These are phyloP conservation scores for Megaptera novaeangliae DNA, from an alignment of 2,113 vertebrate species.

Conservation along the genomic window DNA sequence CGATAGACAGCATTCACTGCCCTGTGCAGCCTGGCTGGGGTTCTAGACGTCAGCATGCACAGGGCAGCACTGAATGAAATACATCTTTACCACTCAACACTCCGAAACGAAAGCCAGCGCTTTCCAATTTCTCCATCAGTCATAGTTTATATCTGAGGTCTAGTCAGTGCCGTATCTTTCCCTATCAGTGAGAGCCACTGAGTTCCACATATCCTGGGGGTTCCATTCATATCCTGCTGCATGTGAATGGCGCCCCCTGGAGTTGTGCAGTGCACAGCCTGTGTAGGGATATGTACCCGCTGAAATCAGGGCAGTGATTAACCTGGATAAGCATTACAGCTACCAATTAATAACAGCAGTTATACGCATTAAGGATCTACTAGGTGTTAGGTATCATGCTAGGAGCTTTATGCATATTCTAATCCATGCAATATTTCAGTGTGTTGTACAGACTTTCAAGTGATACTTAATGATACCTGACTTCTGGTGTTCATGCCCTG, in stretches of 20 bases:
- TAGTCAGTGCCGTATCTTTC: background rate
- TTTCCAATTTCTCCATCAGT: background rate
- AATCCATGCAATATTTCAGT: background rate
- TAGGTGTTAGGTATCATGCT: background rate
- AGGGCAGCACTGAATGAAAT: fast-evolving
- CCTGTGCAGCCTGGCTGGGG: background rate
- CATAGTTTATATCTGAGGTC: background rate
- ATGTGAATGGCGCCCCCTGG: fast-evolving
- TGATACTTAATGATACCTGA: background rate
- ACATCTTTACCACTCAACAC: fast-evolving
- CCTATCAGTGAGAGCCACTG: background rate
- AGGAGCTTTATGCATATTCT: background rate
- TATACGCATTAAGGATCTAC: background rate
- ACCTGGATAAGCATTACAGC: background rate
- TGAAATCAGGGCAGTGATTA: background rate
- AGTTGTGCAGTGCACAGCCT: background rate
- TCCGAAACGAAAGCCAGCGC: background rate
- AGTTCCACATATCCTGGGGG: background rate
- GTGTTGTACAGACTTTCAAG: background rate
- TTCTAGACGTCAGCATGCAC: fast-evolving
- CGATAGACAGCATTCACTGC: fast-evolving
- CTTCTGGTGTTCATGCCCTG: background rate
- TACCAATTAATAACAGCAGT: background rate
- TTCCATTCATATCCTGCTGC: background rate
- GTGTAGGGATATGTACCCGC: background rate